Percentiles rank a stretch among this genome's conserved stretches.
These are phyloP conservation scores for Brachypalpus laphriformis DNA, from an alignment of 2,888 invertebrate genomes.

Conservation along the genomic window DNA sequence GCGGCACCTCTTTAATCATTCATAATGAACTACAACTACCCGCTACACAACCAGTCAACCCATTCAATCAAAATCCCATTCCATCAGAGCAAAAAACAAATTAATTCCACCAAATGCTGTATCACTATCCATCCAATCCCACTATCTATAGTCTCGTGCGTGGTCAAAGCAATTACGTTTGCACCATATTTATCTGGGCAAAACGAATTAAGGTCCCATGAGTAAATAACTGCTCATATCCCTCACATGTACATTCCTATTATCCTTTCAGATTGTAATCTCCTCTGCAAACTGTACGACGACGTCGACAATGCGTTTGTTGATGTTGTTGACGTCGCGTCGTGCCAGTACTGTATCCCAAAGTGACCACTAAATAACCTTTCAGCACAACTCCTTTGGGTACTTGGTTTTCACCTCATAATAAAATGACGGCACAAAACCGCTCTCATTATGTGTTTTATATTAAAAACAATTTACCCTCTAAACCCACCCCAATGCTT, in stretches of 20 bases:
- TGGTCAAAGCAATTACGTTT: slow-evolving; percentile 67
- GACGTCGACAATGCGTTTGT: slow-evolving; percentile 28
- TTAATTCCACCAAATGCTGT: slow-evolving; percentile 36
- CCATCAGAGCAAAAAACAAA: slow-evolving; percentile 13
- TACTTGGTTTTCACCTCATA: slow-evolving; percentile 48
- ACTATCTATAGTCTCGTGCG: slow-evolving; percentile 38
- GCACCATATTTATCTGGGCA: slow-evolving; percentile 56
- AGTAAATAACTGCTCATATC: slow-evolving; percentile 60
- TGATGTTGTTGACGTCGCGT: slow-evolving; percentile 1
- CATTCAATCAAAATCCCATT: slow-evolving; percentile 48
- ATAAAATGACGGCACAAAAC: slow-evolving; percentile 62
- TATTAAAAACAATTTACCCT: slow-evolving; percentile 48
- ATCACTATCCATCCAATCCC: slow-evolving; percentile 50
- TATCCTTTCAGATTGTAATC: slow-evolving; percentile 69
- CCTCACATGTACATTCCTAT: slow-evolving; percentile 55
- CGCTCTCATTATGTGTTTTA: slow-evolving; percentile 60
- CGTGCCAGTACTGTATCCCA: slow-evolving; percentile 7
- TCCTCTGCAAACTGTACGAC: background rate
- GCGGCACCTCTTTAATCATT: slow-evolving; percentile 44
- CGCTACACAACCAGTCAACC: background rate
- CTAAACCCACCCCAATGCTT: background rate
- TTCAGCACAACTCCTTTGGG: slow-evolving; percentile 62
- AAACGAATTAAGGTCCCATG: slow-evolving; percentile 62
- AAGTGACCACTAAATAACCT: slow-evolving; percentile 66
- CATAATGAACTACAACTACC: background rate